Percentiles rank a stretch among this genome's conserved stretches.
phyloP scores from a whole-genome alignment of 2,888 invertebrate species.

The Muscina levida region DNA sequence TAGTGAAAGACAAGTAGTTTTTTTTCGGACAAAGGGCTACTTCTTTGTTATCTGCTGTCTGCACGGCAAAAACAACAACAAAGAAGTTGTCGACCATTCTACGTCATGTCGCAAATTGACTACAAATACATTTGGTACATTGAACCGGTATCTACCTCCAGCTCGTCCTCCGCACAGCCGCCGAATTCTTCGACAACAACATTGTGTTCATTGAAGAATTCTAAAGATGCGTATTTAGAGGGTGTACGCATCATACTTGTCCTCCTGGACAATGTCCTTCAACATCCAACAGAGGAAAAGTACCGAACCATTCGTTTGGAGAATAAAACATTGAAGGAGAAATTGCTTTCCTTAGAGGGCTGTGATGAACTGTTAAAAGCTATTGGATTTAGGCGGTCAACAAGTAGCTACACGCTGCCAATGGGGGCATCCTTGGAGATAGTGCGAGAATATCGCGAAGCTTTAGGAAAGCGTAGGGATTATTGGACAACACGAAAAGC shows the following conservation, averaged over 20 bases:
- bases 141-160: constrained; percentile 47
- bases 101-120: constrained; percentile 53
- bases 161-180: constrained; percentile 36
- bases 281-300: constrained; percentile 76
- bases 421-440: constrained; percentile 73
- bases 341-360: constrained; percentile 75
- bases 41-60: too few relatives aligned
- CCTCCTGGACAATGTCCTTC: constrained; percentile 78
- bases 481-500: constrained; percentile 70
- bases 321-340: constrained; percentile 78
- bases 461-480: constrained; percentile 71
- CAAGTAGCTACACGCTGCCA: constrained; percentile 72
- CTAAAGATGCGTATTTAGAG: constrained; percentile 75
- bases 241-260: constrained; percentile 77
- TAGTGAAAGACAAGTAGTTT: too few relatives aligned
- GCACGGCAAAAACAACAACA: too few relatives aligned
- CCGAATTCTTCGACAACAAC: constrained; percentile 19
- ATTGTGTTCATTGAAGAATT: constrained; percentile 68
- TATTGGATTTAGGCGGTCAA: constrained; percentile 75
- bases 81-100: too few relatives aligned
- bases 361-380: constrained; percentile 74
- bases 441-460: constrained; percentile 76
- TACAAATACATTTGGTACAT: constrained; percentile 60
- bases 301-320: constrained; percentile 77
- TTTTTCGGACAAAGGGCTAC: too few relatives aligned